Evolutionary conservation across 2,888 invertebrate genomes (phyloP).

Genomic region (Fissipunctia ypsillon): DNA sequence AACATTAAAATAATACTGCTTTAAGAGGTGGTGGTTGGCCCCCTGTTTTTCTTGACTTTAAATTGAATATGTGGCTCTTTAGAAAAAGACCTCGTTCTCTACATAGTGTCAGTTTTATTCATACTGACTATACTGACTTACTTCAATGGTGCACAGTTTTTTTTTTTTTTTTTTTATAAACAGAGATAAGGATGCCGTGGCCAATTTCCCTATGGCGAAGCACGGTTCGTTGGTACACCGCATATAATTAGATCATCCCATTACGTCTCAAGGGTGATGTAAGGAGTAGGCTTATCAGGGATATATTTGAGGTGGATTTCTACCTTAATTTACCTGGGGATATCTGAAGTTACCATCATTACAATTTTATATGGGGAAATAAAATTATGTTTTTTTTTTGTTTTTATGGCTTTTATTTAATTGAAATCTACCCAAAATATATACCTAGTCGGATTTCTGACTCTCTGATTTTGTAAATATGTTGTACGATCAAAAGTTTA

Average conservation of each 20-base stretch:
- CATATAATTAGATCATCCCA: constrained; percentile 39
- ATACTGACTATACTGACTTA: too few species aligned
- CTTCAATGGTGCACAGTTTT: background rate
- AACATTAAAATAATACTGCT: too few species aligned
- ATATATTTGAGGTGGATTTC: constrained; percentile 17
- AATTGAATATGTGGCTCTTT: too few species aligned
- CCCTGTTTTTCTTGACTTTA: too few species aligned
- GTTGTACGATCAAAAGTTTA: background rate
- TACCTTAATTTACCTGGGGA: constrained; percentile 11
- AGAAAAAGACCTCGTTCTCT: too few species aligned
- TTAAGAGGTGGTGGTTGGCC: too few species aligned
- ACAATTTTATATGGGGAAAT: background rate
- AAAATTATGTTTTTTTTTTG: background rate
- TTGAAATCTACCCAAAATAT: background rate
- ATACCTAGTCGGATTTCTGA: background rate
- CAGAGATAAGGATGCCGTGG: background rate
- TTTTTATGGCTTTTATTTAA: background rate
- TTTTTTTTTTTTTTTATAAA: background rate
- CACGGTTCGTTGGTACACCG: constrained; percentile 6
- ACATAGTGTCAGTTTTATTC: too few species aligned
- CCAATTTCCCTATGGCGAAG: background rate
- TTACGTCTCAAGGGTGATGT: constrained; percentile 27
- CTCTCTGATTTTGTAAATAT: background rate
- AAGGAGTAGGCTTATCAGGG: constrained; percentile 16
- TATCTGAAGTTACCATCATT: background rate